Evolutionary conservation across 2,888 invertebrate species (phyloP), one percentile per base, ranked within the genome.

Genomic region (Steinernema scapterisci): DNA sequence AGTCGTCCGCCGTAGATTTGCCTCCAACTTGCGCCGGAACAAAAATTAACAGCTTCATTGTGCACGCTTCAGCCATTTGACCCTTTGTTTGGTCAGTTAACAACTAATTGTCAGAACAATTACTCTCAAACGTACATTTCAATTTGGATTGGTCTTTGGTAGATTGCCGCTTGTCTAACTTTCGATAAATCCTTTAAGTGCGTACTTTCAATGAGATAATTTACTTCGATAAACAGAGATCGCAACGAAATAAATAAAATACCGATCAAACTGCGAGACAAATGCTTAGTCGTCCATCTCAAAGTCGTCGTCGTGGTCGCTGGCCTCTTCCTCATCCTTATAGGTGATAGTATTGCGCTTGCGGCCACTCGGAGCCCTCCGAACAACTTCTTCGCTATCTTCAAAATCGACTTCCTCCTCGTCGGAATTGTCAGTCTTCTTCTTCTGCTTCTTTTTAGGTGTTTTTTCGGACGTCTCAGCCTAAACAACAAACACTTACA

Each of bases 311-410:
- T 48, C 48, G n/a, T 7, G n/a, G 48, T 48, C 48, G 48, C 48
- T 48, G 19, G 16, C n/a, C 19, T 63, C 54, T 9, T 11, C 23
- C 6, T 9, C 63, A 13, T 63, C 63, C 31, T 38, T 27, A 31
- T 63, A 63, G n/a, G 27, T 63, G 27, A 63, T 63, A 1, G 63
- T n/a, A 1, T 27, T 27, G 38, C 63, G 63, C 63, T 27, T 63
- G 31, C 63, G 63, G 13, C 63, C 63, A 31, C 63, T 63, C 13
- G 63, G 27, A 63, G 63, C 63, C 1, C 63, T 27, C 16, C 63
- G 63, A 31, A 31, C 31, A 16, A 63, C 31, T 31, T 63, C 63
- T 25, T 63, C 63, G 16, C 19, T 27, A 1, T 63, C 63, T 1
- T 52, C 23, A 3, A 23, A 38, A 2, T 48, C 63, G 31, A 16